These are phyloP conservation scores for Mormyrus iriodes DNA, from an alignment of 2,113 vertebrate genomes.

Conservation along the genomic window DNA sequence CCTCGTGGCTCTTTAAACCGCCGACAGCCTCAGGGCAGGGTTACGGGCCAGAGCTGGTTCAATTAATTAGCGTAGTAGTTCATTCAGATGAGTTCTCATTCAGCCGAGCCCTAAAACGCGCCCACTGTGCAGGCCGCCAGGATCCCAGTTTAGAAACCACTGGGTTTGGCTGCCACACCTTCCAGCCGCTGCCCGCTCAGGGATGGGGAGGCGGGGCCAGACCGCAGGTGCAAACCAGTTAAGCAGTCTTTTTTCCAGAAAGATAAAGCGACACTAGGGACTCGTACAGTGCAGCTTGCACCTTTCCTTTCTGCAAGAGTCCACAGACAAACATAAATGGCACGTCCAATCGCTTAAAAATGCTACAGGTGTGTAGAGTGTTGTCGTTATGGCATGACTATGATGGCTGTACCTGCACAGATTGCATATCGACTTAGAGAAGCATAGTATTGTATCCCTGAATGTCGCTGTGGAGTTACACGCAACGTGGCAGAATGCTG, in stretches of 20 bases:
- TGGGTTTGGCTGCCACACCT: not conserved
- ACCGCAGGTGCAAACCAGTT: not conserved
- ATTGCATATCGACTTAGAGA: conserved; percentile 69
- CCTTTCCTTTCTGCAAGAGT: conserved; percentile 29
- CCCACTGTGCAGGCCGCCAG: not conserved
- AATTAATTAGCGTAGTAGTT: not conserved
- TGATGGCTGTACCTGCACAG: conserved; percentile 50
- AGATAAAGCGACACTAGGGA: not conserved
- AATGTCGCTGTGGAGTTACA: conserved; percentile 47
- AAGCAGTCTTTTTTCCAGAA: not conserved
- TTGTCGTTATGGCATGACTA: conserved; percentile 42
- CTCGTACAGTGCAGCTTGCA: conserved; percentile 40
- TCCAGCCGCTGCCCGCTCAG: not conserved
- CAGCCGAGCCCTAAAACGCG: not conserved
- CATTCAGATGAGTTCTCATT: not conserved
- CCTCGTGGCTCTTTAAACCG: not conserved
- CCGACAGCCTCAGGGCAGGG: not conserved
- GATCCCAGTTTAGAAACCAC: not conserved
- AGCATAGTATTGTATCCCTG: conserved; percentile 72
- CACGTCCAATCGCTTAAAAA: conserved; percentile 27
- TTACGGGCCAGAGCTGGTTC: not conserved
- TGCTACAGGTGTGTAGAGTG: conserved; percentile 60
- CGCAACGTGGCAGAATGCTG: not conserved
- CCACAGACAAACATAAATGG: conserved; percentile 51
- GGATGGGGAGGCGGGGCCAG: not conserved